phyloP scores from a whole-genome alignment of 2,797 vertebrate species.

The Glossophaga mutica region DNA sequence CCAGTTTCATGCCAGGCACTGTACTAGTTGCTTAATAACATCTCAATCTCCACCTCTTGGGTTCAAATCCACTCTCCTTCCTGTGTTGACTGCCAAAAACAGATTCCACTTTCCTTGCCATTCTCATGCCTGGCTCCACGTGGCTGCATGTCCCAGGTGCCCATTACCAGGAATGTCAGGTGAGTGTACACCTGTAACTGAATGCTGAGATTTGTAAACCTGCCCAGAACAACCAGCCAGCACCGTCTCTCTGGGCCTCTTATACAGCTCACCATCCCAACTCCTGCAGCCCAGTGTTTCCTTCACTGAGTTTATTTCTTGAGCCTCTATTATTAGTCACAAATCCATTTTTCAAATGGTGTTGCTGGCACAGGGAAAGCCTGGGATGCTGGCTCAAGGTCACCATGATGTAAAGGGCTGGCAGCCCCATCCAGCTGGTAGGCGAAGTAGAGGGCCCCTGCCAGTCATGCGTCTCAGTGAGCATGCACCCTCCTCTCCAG shows the following conservation, averaged over 20 bases:
- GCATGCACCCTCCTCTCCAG: accelerated
- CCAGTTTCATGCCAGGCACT: background rate
- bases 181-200: background rate
- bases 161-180: background rate
- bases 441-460: background rate
- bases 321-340: background rate
- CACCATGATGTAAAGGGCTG: background rate
- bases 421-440: background rate
- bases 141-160: background rate
- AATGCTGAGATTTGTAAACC: background rate
- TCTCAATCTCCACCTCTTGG: background rate
- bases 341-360: conserved; percentile 43
- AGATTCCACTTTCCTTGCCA: background rate
- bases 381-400: background rate
- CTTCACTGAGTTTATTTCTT: background rate
- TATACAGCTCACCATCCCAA: background rate
- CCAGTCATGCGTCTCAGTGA: accelerated
- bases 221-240: background rate
- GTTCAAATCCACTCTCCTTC: background rate
- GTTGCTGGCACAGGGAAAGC: background rate
- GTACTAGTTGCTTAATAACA: background rate
- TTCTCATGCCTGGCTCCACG: background rate
- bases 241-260: background rate
- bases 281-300: background rate
- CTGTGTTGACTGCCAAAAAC: background rate